Evolutionary conservation across 2,888 invertebrate genomes (phyloP).

Genomic region (Cephus pulcher): DNA sequence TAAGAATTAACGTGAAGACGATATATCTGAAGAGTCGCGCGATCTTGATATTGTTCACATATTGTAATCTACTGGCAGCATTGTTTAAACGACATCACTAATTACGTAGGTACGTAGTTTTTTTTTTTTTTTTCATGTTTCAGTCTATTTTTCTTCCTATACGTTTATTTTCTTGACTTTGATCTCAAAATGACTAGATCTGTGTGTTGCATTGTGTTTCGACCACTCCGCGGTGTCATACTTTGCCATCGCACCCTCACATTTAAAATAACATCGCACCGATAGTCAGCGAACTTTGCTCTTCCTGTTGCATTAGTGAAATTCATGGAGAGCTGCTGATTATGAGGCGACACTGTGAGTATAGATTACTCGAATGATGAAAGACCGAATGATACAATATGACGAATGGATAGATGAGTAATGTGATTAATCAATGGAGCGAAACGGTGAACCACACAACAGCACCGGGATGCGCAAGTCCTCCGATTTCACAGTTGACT

Average conservation of each 20-base stretch:
- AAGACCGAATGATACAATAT: not conserved
- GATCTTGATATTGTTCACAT: not conserved
- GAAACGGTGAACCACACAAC: conserved; percentile 76
- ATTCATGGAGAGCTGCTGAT: no score
- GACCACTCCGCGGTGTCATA: not conserved
- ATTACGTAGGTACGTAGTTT: not conserved
- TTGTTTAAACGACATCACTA: not conserved
- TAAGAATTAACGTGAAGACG: conserved; percentile 43
- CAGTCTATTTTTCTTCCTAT: not conserved
- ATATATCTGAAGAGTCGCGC: conserved; percentile 22
- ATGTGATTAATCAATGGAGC: conserved; percentile 65
- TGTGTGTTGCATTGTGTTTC: not conserved
- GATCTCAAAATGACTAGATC: not conserved
- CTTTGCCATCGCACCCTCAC: no score
- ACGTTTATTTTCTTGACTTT: not conserved
- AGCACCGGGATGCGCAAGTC: conserved; percentile 74
- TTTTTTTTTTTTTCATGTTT: not conserved
- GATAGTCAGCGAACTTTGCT: not conserved
- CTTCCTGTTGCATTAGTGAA: not conserved
- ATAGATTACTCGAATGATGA: not conserved
- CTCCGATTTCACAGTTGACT: conserved; percentile 81
- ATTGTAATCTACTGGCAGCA: not conserved
- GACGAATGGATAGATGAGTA: not conserved
- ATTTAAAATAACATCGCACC: not conserved
- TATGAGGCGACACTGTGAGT: no score